phyloP scores from a whole-genome alignment of 2,888 invertebrate genomes.

The Drosophila emarginata region DNA sequence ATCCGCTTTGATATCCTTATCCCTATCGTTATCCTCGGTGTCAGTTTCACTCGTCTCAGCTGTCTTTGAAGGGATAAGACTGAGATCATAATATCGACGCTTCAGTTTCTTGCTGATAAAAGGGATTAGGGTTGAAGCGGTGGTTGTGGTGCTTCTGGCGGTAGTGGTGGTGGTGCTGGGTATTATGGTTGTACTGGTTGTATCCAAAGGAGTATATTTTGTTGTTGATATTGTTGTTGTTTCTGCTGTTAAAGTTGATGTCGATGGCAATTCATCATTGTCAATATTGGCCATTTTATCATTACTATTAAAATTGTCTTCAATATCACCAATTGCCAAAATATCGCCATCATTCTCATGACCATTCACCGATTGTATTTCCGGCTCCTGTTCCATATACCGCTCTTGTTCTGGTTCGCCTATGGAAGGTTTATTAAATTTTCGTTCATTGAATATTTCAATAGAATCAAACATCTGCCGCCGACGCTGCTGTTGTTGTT shows the following conservation, averaged over 20 bases:
- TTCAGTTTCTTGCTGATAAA: constrained; percentile 12
- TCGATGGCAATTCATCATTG: constrained; percentile 62
- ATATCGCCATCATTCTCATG: constrained; percentile 40
- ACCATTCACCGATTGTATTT: constrained; percentile 26
- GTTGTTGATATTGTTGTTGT: constrained; percentile 13
- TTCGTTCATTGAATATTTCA: constrained; percentile 75
- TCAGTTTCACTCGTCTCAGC: background rate
- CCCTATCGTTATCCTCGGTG: constrained; percentile 1
- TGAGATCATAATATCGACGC: constrained; percentile 13
- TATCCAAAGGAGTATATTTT: constrained; percentile 3
- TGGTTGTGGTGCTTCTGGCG: constrained; percentile 1
- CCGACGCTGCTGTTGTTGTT: constrained; percentile 22
- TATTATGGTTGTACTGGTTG: background rate
- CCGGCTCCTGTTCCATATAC: constrained; percentile 25
- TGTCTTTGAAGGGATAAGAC: background rate
- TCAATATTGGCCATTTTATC: constrained; percentile 56
- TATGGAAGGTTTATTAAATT: constrained; percentile 73
- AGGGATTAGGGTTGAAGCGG: background rate
- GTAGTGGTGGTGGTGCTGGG: constrained; percentile 8
- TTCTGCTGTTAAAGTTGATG: constrained; percentile 4
- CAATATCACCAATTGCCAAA: constrained; percentile 71
- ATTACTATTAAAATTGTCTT: constrained; percentile 66
- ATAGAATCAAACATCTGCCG: constrained; percentile 64
- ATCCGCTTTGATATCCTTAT: constrained; percentile 27
- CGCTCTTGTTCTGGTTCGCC: constrained; percentile 20